Evolutionary conservation across 2,888 invertebrate species (phyloP).

Genomic region (Spisula subtruncata): DNA sequence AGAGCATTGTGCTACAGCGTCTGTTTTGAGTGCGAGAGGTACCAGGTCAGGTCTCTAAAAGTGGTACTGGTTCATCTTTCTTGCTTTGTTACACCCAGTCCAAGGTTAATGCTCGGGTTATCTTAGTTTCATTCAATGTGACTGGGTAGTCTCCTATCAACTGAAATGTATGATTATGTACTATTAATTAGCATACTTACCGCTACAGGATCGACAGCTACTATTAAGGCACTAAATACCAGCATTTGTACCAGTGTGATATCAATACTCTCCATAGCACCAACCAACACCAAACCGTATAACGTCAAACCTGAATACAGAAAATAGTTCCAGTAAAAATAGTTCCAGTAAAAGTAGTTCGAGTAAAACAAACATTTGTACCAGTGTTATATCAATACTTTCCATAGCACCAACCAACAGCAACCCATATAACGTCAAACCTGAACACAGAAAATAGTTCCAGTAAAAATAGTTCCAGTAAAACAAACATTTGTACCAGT

Average conservation of each 20-base stretch:
- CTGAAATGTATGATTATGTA: no score
- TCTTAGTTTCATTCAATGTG: no score
- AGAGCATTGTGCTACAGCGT: no score
- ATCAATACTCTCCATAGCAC: slow-evolving; percentile 83
- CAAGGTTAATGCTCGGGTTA: no score
- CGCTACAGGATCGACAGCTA: slow-evolving; percentile 90
- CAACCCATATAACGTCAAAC: slow-evolving; percentile 83
- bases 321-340: no score
- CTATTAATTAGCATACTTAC: slow-evolving; percentile 85
- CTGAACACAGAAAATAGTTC: slow-evolving; percentile 60
- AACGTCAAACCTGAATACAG: slow-evolving; percentile 78
- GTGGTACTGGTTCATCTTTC: no score
- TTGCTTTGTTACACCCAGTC: no score
- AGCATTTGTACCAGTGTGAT: slow-evolving; percentile 85
- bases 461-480: slow-evolving; percentile 71
- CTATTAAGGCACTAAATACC: slow-evolving; percentile 89
- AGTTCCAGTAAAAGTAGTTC: slow-evolving; percentile 78
- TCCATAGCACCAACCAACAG: slow-evolving; percentile 85
- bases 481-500: slow-evolving; percentile 87
- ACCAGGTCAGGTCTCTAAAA: no score
- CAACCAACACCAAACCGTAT: slow-evolving; percentile 81
- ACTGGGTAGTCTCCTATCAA: no score
- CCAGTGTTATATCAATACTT: slow-evolving; percentile 70
- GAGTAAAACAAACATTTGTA: slow-evolving; percentile 88
- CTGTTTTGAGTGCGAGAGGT: no score